Percentiles rank a stretch among this genome's conserved stretches.
These are phyloP conservation scores for Entomyzon cyanotis DNA, from an alignment of 2,113 vertebrate species.

Conservation along the genomic window DNA sequence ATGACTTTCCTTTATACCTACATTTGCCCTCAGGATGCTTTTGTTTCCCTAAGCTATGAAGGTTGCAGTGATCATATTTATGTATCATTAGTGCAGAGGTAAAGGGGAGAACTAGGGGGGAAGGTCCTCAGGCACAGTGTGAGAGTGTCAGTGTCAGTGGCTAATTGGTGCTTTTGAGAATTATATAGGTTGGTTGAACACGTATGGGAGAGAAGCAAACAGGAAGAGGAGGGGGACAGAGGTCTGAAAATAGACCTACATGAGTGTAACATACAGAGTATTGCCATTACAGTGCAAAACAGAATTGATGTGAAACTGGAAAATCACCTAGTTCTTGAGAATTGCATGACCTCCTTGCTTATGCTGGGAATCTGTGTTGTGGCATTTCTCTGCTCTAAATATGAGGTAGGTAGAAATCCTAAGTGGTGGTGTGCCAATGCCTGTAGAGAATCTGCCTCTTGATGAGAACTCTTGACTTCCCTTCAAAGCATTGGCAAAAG, in stretches of 20 bases:
- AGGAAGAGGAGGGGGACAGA: accelerated
- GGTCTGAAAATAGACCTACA: background rate
- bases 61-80: background rate
- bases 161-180: background rate
- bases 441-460: background rate
- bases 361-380: background rate
- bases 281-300: background rate
- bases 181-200: background rate
- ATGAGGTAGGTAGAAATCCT: background rate
- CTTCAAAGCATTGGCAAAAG: background rate
- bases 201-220: background rate
- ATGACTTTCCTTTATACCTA: background rate
- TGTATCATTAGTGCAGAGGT: background rate
- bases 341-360: background rate
- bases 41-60: background rate
- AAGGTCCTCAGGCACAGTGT: background rate
- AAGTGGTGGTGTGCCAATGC: background rate
- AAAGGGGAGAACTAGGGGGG: background rate
- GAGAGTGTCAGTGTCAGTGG: background rate
- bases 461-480: background rate
- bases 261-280: background rate
- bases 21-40: background rate
- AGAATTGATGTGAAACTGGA: background rate
- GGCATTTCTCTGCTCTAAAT: background rate
- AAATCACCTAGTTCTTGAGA: background rate